phyloP scores from a whole-genome alignment of 1,140 invertebrate genomes.

The Drosophila willistoni region DNA sequence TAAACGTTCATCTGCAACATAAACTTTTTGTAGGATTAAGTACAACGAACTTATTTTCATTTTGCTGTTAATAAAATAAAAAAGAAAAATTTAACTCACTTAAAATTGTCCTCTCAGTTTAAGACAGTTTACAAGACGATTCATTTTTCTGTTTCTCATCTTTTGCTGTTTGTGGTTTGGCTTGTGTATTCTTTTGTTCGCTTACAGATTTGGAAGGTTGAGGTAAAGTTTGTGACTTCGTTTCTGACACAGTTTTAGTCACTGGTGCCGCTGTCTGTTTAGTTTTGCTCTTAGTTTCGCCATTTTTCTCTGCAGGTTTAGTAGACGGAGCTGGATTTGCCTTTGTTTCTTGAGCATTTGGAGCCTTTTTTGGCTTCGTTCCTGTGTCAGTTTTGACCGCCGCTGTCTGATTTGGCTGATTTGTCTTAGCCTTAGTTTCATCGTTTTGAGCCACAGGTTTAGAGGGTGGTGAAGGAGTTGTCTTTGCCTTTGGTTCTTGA shows the following conservation, averaged over 20 bases:
- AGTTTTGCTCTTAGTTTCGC: too few relatives aligned
- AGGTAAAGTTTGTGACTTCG: too few relatives aligned
- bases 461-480: too few relatives aligned
- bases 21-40: slow-evolving; percentile 58
- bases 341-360: not conserved
- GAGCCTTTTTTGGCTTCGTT: too few relatives aligned
- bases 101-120: not conserved
- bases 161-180: not conserved
- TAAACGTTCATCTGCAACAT: slow-evolving; percentile 23
- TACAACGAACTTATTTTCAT: slow-evolving; percentile 62
- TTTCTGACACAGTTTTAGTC: too few relatives aligned
- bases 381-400: not conserved
- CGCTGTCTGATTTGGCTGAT: not conserved
- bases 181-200: too few relatives aligned
- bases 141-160: not conserved
- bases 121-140: not conserved
- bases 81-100: slow-evolving; percentile 33
- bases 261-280: too few relatives aligned
- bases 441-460: too few relatives aligned
- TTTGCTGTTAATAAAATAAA: slow-evolving; percentile 71
- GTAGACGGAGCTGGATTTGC: not conserved
- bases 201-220: too few relatives aligned
- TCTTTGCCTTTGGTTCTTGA: not conserved
- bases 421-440: not conserved
- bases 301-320: not conserved